phyloP scores from a whole-genome alignment of 2,113 vertebrate species.

The Microtus oregoni region DNA sequence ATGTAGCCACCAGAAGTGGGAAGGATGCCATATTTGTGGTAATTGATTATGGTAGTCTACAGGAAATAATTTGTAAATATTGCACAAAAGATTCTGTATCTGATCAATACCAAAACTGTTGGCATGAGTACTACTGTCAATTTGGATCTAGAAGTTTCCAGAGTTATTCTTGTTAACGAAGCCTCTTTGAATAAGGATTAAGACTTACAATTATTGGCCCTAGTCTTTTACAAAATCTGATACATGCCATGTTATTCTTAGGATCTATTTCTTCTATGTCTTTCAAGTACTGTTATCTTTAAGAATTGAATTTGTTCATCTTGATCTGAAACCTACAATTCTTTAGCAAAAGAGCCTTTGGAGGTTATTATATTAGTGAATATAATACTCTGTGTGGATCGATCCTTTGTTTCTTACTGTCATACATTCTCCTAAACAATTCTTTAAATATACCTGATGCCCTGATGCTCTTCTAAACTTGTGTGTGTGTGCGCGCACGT shows the following conservation, averaged over 20 bases:
- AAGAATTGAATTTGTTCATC: background rate
- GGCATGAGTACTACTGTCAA: background rate
- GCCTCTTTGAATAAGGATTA: constrained; percentile 1
- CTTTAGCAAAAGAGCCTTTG: background rate
- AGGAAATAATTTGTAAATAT: background rate
- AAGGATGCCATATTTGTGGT: background rate
- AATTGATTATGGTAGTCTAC: background rate
- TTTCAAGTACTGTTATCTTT: background rate
- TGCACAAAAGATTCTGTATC: background rate
- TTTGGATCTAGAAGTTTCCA: constrained; percentile 29
- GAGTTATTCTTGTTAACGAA: constrained; percentile 29
- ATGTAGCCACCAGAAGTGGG: background rate
- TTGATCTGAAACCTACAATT: background rate
- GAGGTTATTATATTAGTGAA: background rate
- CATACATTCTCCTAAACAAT: background rate
- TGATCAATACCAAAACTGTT: constrained; percentile 6
- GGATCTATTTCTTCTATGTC: background rate
- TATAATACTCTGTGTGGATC: background rate
- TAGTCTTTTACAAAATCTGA: background rate
- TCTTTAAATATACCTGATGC: background rate
- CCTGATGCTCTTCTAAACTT: background rate
- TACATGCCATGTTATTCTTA: background rate
- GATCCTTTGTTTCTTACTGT: background rate
- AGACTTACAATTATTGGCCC: background rate
- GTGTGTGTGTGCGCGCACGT: background rate